phyloP scores from a whole-genome alignment of 2,797 vertebrate genomes.

The Mallotus villosus region DNA sequence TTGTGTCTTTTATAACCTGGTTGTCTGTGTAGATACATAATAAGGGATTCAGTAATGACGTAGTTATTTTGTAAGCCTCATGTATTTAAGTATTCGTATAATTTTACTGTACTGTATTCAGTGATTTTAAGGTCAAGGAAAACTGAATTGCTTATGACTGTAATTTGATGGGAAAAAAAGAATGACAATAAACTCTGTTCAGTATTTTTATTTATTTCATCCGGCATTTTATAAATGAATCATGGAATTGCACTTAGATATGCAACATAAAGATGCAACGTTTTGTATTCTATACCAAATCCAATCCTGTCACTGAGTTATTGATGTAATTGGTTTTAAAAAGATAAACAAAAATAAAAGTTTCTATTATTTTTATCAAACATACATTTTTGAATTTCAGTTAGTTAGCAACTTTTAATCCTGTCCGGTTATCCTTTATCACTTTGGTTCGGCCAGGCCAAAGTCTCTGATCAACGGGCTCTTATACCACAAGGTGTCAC shows the following conservation, averaged over 20 bases:
- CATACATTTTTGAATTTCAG: background rate
- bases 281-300: background rate
- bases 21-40: slow-evolving; percentile 52
- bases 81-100: slow-evolving; percentile 71
- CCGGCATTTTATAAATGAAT: background rate
- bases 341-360: background rate
- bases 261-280: background rate
- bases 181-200: slow-evolving; percentile 41
- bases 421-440: too few species aligned
- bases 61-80: slow-evolving; percentile 46
- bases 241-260: background rate
- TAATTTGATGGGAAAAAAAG: slow-evolving; percentile 49
- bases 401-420: background rate
- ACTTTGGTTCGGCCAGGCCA: too few species aligned
- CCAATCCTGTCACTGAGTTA: background rate
- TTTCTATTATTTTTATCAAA: background rate
- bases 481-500: slow-evolving; percentile 1
- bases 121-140: slow-evolving; percentile 44
- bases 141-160: slow-evolving; percentile 42
- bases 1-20: slow-evolving; percentile 24
- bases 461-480: too few species aligned
- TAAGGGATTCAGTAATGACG: slow-evolving; percentile 47
- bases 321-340: background rate
- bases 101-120: slow-evolving; percentile 54
- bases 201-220: slow-evolving; percentile 14